Conservation (phyloP, 2,888 invertebrate genomes). For the Marasmarcha lunaedactyla region DNA sequence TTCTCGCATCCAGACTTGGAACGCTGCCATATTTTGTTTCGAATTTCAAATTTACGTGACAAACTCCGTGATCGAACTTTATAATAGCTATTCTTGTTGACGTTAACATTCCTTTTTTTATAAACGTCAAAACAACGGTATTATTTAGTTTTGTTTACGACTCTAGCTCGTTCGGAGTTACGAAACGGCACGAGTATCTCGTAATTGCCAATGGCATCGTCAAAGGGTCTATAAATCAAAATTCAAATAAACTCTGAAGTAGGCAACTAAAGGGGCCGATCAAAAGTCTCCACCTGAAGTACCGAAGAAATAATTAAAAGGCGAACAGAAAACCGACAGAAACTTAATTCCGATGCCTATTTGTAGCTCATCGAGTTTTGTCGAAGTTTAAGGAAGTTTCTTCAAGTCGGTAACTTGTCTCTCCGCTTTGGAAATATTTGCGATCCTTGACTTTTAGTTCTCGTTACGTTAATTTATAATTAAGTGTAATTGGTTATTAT, state of each 20-base stretch:
- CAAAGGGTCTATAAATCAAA: constrained; percentile 1
- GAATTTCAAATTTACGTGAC: constrained; percentile 9
- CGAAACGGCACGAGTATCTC: too few relatives aligned
- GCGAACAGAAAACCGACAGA: constrained; percentile 51
- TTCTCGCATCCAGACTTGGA: constrained; percentile 15
- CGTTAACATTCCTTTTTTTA: background rate
- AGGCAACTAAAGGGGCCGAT: constrained; percentile 23
- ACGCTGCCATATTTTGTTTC: constrained; percentile 18
- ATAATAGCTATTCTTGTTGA: background rate
- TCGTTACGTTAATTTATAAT: constrained; percentile 60
- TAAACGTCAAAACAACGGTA: too few relatives aligned
- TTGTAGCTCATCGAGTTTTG: constrained; percentile 57
- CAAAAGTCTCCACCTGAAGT: constrained; percentile 41
- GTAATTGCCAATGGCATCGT: too few relatives aligned
- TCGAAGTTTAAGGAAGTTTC: constrained; percentile 30
- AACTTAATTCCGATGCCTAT: constrained; percentile 66
- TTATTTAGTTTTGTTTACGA: too few relatives aligned
- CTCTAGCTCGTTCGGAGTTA: too few relatives aligned
- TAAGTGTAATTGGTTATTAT: constrained; percentile 47
- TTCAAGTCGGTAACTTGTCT: constrained; percentile 33
- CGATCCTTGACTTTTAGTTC: constrained; percentile 44
- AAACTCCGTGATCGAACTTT: constrained; percentile 7
- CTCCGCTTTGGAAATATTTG: constrained; percentile 44
- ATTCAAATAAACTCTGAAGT: constrained; percentile 1
- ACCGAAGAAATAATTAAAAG: constrained; percentile 63